Base-by-base conservation (phyloP, 2,797 vertebrate species). In the Alauda arvensis region DNA sequence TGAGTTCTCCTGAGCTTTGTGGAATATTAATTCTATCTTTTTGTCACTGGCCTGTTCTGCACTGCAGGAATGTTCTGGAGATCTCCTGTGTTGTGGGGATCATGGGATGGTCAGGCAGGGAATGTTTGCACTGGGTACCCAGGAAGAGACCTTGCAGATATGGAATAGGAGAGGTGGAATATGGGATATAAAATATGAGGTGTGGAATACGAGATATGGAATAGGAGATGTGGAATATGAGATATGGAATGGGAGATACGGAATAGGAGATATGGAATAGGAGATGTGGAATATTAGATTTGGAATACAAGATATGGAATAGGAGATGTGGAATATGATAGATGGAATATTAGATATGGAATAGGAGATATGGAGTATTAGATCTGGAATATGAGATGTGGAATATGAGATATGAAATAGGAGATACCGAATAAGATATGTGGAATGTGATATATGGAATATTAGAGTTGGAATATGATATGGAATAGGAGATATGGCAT, bases 391-490 rank as follows among this genome's bases (percentile, higher is more conserved):
- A 9, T 17, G 2, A n/a, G 2, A 40, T 42, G 0, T 42, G 19
- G 39, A 17, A 6, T 63, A 20, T 12, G 1, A 26, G 4, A 26
- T 26, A 0, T 33, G 17, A 16, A n/a, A 3, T n/a, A 31, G 17
- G 1, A 43, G 28, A 24, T 42, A 2, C 42, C 6, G 60, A 43
- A 5, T 28, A 6, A 9, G 12, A 20, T 9, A 37, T 37, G 12
- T 18, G 7, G 33, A 23, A 4, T 21, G 5, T 49, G 0, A 12
- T 2, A 12, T 29, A 0, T 23, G 6, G 10, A 29, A 5, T 49
- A 3, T 37, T 37, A 37, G 37, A 37, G 9, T 11, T 37, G 37
- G 37, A 37, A 37, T 37, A 37, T 37, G 37, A 37, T 37, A 37
- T 37, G 37, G 37, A 37, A 37, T 37, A 37, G 34, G 0, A 37